phyloP scores from a whole-genome alignment of 2,113 vertebrate genomes.

The Setophaga coronata region DNA sequence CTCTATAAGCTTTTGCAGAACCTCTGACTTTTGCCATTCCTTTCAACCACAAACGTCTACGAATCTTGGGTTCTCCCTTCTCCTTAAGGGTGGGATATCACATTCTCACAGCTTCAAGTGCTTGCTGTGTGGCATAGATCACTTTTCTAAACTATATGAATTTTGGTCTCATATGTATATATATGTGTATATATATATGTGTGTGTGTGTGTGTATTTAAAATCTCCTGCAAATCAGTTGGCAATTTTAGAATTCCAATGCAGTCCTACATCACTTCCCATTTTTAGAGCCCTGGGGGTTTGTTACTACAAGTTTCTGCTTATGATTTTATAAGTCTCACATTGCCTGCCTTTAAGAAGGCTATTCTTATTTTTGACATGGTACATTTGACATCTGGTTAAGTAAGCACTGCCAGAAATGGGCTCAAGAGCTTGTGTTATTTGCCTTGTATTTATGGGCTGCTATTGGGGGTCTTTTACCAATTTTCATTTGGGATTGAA shows the following conservation, averaged over 20 bases:
- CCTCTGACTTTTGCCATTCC: not conserved
- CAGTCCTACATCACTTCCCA: not conserved
- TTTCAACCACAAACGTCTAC: accelerated
- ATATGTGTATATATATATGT: accelerated
- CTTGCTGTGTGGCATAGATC: not conserved
- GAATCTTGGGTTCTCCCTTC: not conserved
- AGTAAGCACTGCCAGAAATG: not conserved
- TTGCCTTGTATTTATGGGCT: not conserved
- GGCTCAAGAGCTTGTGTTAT: not conserved
- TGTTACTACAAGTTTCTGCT: not conserved
- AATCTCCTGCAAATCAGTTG: not conserved
- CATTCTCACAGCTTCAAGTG: not conserved
- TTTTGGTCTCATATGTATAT: not conserved
- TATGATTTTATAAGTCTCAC: not conserved
- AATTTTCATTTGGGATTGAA: not conserved
- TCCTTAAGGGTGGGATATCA: not conserved
- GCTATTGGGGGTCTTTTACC: not conserved
- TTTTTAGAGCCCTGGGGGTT: not conserved
- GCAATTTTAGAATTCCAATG: not conserved
- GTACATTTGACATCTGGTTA: not conserved
- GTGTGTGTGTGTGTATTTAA: accelerated
- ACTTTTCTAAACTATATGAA: not conserved
- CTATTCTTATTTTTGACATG: not conserved
- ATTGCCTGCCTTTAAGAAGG: not conserved
- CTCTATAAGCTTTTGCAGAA: not conserved